A percentile compares a stretch with the other conserved stretches of the same genome.
Conservation (phyloP, 2,113 vertebrate genomes). For the Elephas maximus region DNA sequence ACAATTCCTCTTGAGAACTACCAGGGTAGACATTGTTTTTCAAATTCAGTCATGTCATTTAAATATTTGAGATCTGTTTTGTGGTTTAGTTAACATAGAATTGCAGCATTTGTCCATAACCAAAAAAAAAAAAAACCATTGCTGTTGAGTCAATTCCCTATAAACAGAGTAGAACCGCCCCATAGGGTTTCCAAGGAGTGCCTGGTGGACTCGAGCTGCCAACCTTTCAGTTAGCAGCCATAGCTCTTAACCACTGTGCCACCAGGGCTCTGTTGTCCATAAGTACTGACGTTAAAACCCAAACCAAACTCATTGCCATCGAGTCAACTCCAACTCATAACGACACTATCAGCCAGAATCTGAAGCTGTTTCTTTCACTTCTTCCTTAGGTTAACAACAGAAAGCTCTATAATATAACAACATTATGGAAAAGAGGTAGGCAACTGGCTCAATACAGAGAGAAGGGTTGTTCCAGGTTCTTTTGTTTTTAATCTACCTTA, state of each 20-base stretch:
- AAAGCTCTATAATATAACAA: not conserved
- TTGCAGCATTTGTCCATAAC: not conserved
- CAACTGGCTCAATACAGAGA: not conserved
- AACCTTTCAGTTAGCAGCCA: too few relatives aligned
- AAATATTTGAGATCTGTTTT: constrained; percentile 2
- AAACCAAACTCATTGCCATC: too few relatives aligned
- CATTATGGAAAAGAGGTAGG: not conserved
- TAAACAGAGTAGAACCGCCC: too few relatives aligned
- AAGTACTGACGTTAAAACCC: not conserved
- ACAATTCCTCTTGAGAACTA: not conserved
- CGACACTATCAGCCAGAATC: not conserved
- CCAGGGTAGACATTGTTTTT: not conserved
- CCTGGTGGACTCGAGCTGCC: too few relatives aligned
- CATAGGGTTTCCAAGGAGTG: too few relatives aligned
- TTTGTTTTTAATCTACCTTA: constrained; percentile 4
- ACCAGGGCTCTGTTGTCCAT: not conserved
- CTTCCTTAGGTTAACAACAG: not conserved
- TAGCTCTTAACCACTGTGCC: too few relatives aligned
- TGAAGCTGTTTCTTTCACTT: not conserved
- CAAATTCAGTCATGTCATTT: constrained; percentile 7
- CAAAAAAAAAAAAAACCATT: too few relatives aligned
- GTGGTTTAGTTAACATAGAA: constrained; percentile 37
- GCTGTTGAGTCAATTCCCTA: too few relatives aligned
- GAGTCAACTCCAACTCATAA: too few relatives aligned
- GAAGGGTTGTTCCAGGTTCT: not conserved